Percentiles rank a stretch among this genome's conserved stretches.
Evolutionary conservation across 2,113 vertebrate species (phyloP).

Genomic region (Ochotona curzoniae): DNA sequence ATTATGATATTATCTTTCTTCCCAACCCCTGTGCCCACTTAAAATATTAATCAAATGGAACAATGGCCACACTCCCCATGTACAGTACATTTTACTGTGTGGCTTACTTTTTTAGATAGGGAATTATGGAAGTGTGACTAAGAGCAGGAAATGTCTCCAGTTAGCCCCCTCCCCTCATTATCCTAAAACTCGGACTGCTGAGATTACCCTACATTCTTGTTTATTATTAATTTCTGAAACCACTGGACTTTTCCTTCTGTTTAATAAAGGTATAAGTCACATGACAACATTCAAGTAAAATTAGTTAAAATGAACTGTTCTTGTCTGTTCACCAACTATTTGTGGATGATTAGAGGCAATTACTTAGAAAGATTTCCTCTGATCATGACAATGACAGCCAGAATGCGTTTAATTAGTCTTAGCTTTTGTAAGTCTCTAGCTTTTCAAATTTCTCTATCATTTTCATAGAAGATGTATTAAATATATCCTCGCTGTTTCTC

Average conservation of each 20-base stretch:
- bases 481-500: no score
- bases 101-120: no score
- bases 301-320: not conserved
- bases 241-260: not conserved
- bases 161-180: not conserved
- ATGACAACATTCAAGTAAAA: not conserved
- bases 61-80: no score
- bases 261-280: not conserved
- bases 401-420: not conserved
- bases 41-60: no score
- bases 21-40: no score
- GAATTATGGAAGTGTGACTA: not conserved
- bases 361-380: not conserved
- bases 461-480: not conserved
- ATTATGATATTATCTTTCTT: no score
- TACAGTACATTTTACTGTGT: no score
- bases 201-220: not conserved
- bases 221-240: not conserved
- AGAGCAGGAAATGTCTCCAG: not conserved
- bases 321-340: not conserved
- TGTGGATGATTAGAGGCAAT: not conserved
- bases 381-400: not conserved
- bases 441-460: not conserved
- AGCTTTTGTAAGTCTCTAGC: not conserved
- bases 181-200: not conserved